Base-by-base conservation (phyloP, 1,140 invertebrate species). In the Drosophila obscura region DNA sequence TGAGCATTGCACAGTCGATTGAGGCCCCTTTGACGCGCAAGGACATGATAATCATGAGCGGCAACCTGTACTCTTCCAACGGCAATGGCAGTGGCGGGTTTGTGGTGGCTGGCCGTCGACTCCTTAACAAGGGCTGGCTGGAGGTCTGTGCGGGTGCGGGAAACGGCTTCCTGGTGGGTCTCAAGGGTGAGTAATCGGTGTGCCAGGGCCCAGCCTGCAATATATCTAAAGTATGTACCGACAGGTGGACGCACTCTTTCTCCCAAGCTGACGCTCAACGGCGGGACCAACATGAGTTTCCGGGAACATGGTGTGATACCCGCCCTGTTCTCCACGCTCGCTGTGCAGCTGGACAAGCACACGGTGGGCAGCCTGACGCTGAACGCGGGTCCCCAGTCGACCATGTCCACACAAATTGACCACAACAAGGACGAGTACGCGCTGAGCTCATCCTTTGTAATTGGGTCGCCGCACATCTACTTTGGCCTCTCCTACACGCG, bases 1-100 rank as follows among this genome's bases (percentile, higher is more conserved):
- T 99, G 96, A 96, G 95, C 28, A 96, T 99, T 83, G 94, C 95
- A 31, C 98, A 99, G 90, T 97, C 97, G 0, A 97, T 99, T 49
- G 97, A 99, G 92, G 96, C 97, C 48, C 98, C 98, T 1, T 93
- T 99, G 8, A 98, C 97, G 1, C 90, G 95, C 51, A 95, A 95
- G 78, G 96, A 99, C 80, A 97, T 96, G 7, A 94, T 96, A 50
- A 95, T 95, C 0, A 92, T 98, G 73, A 95, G 96, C 43, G 97
- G 97, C 52, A 95, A 96, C 79, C 92, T 99, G 31, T 94, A 94
- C 28, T 96, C 96, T 5, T 95, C 96, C 71, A 98, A 99, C 94
- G 98, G 98, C 15, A 96, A 95, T 69, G 96, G 96, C 92, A 94
- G 57, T 50, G 91, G 96, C 4, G 92, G 93, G 44, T 93, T 98